These are phyloP conservation scores for Agrypnus murinus DNA, from an alignment of 2,888 invertebrate species.

Conservation along the genomic window DNA sequence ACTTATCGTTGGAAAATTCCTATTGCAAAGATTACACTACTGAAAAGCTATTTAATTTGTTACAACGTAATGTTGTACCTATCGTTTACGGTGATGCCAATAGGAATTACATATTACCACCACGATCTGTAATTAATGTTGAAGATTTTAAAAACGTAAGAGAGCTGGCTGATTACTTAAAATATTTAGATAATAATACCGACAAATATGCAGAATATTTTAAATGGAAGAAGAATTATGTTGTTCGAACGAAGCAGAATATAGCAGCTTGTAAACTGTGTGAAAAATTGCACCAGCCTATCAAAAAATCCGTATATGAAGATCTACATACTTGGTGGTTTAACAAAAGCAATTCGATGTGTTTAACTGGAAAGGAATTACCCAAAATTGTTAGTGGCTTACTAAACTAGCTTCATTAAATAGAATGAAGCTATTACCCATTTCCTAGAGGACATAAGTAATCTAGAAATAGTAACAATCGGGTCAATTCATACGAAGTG, in stretches of 20 bases:
- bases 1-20: too few relatives aligned
- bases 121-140: conserved; percentile 52
- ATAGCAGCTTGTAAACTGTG: conserved; percentile 23
- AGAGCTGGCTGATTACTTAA: conserved; percentile 49
- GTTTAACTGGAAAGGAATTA: conserved; percentile 14
- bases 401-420: too few relatives aligned
- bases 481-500: too few relatives aligned
- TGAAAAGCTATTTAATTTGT: conserved; percentile 52
- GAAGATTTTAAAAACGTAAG: conserved; percentile 44
- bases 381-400: too few relatives aligned
- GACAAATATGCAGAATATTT: conserved; percentile 48
- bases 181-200: conserved; percentile 38
- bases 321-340: conserved; percentile 42
- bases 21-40: conserved; percentile 56
- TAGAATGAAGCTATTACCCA: too few relatives aligned
- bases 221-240: conserved; percentile 43
- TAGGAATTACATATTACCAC: conserved; percentile 49
- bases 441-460: too few relatives aligned
- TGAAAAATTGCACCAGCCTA: too few relatives aligned
- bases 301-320: too few relatives aligned
- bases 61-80: conserved; percentile 49
- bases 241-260: not conserved
- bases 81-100: conserved; percentile 52
- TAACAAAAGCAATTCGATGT: conserved; percentile 18
- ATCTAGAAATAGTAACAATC: too few relatives aligned